phyloP scores from a whole-genome alignment of 2,113 vertebrate species.

The Serilophus lunatus region DNA sequence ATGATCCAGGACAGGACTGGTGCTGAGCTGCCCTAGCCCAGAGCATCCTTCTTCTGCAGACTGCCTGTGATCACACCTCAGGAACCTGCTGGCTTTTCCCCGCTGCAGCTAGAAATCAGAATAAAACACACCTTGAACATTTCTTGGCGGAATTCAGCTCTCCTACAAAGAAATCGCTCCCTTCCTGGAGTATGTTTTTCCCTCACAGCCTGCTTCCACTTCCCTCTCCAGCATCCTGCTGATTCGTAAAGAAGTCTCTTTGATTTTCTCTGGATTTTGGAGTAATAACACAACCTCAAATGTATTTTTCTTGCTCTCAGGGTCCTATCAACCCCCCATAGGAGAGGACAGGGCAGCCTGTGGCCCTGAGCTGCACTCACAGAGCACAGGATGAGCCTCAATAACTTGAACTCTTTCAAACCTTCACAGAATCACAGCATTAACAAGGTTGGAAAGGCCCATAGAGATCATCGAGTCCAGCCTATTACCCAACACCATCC shows the following conservation, averaged over 20 bases:
- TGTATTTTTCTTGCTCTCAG: background rate
- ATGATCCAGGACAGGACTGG: accelerated
- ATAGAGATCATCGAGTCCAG: too few relatives aligned
- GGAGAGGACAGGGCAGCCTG: background rate
- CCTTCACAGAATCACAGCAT: too few relatives aligned
- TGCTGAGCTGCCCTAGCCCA: background rate
- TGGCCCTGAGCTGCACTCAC: background rate
- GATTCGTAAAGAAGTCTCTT: background rate
- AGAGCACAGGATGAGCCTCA: accelerated
- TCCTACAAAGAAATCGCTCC: accelerated
- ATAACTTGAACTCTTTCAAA: background rate
- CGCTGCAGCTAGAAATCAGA: accelerated
- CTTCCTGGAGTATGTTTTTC: background rate
- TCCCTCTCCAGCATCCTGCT: background rate
- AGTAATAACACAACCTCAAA: background rate
- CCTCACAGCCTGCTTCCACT: background rate
- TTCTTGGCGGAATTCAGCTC: background rate
- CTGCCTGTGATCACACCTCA: background rate
- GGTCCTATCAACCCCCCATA: background rate
- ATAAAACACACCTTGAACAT: accelerated
- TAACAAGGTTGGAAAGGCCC: too few relatives aligned
- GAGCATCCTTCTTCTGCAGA: background rate
- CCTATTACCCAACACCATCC: too few relatives aligned
- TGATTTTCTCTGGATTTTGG: accelerated
- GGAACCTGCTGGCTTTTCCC: background rate